Percentiles rank a stretch among this genome's conserved stretches.
Evolutionary conservation across 2,797 vertebrate genomes (phyloP).

Genomic region (Bovichtus variegatus): DNA sequence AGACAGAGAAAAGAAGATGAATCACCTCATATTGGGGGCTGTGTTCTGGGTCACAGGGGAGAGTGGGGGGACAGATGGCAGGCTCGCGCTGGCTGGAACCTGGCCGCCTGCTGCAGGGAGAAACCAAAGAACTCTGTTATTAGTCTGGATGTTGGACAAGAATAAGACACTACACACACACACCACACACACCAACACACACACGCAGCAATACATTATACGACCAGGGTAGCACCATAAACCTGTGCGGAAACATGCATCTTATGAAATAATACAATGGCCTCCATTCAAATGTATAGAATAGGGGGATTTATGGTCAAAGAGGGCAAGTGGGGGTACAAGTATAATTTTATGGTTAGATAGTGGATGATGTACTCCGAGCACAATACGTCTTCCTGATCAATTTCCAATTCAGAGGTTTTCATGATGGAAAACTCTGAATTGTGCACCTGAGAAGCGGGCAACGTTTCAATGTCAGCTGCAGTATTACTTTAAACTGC

Average conservation of each 20-base stretch:
- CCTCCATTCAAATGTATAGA: slow-evolving; percentile 75
- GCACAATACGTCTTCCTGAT: slow-evolving; percentile 71
- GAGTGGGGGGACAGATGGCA: slow-evolving; percentile 95
- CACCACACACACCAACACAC: not conserved
- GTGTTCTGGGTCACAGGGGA: slow-evolving; percentile 94
- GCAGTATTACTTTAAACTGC: slow-evolving; percentile 2
- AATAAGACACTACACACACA: slow-evolving; percentile 38
- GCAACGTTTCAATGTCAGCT: slow-evolving; percentile 22
- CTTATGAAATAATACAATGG: slow-evolving; percentile 76
- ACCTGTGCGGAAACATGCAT: slow-evolving; percentile 70
- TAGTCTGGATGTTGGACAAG: slow-evolving; percentile 79
- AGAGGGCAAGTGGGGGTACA: slow-evolving; percentile 65
- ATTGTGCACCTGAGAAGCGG: slow-evolving; percentile 3
- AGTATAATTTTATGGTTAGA: slow-evolving; percentile 74
- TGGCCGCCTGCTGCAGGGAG: slow-evolving; percentile 86
- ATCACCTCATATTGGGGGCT: slow-evolving; percentile 96
- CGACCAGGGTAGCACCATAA: slow-evolving; percentile 64
- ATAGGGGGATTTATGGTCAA: slow-evolving; percentile 64
- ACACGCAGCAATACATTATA: slow-evolving; percentile 61
- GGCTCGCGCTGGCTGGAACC: slow-evolving; percentile 90
- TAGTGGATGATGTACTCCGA: slow-evolving; percentile 72
- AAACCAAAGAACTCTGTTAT: slow-evolving; percentile 82
- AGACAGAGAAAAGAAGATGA: slow-evolving; percentile 74
- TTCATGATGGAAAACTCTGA: slow-evolving; percentile 45
- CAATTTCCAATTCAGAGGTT: slow-evolving; percentile 60